Conservation (phyloP, 2,888 invertebrate species). For the Lissonota sp. region DNA sequence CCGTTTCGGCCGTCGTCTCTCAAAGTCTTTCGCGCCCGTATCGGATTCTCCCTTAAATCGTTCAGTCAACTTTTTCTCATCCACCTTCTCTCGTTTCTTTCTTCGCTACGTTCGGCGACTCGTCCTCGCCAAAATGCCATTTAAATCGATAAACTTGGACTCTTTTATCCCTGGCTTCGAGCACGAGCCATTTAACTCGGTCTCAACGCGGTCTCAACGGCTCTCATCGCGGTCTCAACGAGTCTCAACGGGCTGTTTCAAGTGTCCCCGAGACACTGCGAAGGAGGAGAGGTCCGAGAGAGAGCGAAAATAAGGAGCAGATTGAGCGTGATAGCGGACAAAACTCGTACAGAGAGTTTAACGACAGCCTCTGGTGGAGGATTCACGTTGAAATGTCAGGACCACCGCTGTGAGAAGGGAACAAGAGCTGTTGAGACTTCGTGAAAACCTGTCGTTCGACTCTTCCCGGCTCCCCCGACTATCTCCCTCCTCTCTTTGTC, state of each 20-base stretch:
- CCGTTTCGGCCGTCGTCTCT: constrained; percentile 40
- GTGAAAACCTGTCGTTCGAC: constrained; percentile 45
- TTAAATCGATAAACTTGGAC: constrained; percentile 60
- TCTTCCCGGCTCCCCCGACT: constrained; percentile 21
- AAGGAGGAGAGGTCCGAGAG: no score
- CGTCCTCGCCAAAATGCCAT: constrained; percentile 64
- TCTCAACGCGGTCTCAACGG: neutral
- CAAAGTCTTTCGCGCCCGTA: constrained; percentile 63
- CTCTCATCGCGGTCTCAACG: no score
- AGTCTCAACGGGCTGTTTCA: no score
- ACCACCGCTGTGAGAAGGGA: constrained; percentile 58
- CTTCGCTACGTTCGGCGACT: constrained; percentile 38
- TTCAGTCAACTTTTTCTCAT: constrained; percentile 62
- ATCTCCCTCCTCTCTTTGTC: neutral
- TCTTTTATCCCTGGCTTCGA: neutral
- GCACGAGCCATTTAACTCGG: constrained; percentile 35
- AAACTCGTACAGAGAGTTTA: constrained; percentile 44
- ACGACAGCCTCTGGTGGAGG: constrained; percentile 14
- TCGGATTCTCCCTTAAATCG: constrained; percentile 64
- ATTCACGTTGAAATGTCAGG: constrained; percentile 47
- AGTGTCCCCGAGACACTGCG: no score
- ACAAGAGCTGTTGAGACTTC: constrained; percentile 37
- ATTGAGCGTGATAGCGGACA: no score
- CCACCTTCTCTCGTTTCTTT: neutral
- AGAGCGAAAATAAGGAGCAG: no score